Percentiles rank a stretch among this genome's conserved stretches.
These are phyloP conservation scores for Halocynthia roretzi DNA, from an alignment of 23 tunicate species.

Conservation along the genomic window DNA sequence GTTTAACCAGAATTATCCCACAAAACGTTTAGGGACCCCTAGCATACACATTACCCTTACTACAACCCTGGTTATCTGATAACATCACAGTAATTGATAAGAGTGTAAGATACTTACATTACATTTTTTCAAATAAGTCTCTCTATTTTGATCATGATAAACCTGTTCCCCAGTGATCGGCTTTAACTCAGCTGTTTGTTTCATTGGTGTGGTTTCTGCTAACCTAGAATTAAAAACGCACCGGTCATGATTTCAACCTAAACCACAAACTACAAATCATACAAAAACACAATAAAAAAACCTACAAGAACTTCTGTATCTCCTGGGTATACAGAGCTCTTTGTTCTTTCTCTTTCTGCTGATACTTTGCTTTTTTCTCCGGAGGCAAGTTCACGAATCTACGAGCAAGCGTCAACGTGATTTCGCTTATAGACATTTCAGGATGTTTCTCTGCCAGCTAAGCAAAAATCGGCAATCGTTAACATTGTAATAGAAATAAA, in stretches of 20 bases:
- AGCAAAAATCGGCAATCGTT: not conserved
- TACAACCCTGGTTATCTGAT: too few species aligned
- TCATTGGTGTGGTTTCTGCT: not conserved
- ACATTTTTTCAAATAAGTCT: conserved; percentile 30
- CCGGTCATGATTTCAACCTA: not conserved
- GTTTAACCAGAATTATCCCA: too few species aligned
- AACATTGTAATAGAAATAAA: too few species aligned
- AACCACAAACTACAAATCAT: not conserved
- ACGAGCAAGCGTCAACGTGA: conserved; percentile 60
- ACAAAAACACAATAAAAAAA: not conserved
- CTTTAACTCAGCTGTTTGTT: conserved; percentile 8
- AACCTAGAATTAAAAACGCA: not conserved
- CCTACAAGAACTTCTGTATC: conserved; percentile 72
- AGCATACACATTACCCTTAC: too few species aligned
- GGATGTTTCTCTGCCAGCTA: conserved; percentile 69
- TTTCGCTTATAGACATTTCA: conserved; percentile 39
- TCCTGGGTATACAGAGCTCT: conserved; percentile 61
- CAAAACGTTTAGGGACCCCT: too few species aligned
- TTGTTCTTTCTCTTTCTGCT: conserved; percentile 66
- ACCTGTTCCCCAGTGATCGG: conserved; percentile 90
- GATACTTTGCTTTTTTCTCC: conserved; percentile 71
- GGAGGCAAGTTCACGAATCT: conserved; percentile 79
- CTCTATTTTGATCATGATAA: conserved; percentile 44
- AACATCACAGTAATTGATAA: not conserved
- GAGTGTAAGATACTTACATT: conserved; percentile 23